Evolutionary conservation across 2,888 invertebrate species (phyloP).

Genomic region (Eilema caniola): DNA sequence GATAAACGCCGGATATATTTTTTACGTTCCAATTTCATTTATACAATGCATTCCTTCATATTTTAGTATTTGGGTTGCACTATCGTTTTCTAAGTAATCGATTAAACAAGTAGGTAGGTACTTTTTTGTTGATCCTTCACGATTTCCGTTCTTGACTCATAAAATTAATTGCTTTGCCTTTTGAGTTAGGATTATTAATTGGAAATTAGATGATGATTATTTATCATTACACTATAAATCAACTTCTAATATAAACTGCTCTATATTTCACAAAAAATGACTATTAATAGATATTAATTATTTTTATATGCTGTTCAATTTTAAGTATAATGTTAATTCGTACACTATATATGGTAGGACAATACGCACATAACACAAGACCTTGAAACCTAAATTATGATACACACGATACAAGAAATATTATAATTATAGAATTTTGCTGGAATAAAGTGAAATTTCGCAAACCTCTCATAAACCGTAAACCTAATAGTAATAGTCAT

Average conservation of each 20-base stretch:
- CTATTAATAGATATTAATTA: neutral
- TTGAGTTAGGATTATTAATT: neutral
- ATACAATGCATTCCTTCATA: constrained; percentile 37
- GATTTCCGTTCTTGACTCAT: constrained; percentile 35
- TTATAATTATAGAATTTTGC: neutral
- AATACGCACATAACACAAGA: too few species aligned
- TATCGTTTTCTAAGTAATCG: constrained; percentile 19
- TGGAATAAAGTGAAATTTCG: neutral
- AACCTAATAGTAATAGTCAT: neutral
- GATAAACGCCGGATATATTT: constrained; percentile 63
- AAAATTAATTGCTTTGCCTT: constrained; percentile 3
- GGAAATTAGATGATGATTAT: neutral
- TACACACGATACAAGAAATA: too few species aligned
- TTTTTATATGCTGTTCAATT: neutral
- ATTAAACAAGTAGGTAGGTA: neutral
- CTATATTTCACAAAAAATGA: neutral
- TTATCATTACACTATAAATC: neutral
- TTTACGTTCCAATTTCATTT: constrained; percentile 40
- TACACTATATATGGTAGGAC: neutral
- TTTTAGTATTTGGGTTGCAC: constrained; percentile 27
- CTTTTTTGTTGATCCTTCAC: constrained; percentile 45
- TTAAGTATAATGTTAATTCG: neutral
- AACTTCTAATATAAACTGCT: neutral
- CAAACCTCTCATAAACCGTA: too few species aligned
- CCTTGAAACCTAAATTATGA: too few species aligned